Base-by-base conservation (phyloP, 2,113 vertebrate genomes). In the Anser brachyrhynchus region DNA sequence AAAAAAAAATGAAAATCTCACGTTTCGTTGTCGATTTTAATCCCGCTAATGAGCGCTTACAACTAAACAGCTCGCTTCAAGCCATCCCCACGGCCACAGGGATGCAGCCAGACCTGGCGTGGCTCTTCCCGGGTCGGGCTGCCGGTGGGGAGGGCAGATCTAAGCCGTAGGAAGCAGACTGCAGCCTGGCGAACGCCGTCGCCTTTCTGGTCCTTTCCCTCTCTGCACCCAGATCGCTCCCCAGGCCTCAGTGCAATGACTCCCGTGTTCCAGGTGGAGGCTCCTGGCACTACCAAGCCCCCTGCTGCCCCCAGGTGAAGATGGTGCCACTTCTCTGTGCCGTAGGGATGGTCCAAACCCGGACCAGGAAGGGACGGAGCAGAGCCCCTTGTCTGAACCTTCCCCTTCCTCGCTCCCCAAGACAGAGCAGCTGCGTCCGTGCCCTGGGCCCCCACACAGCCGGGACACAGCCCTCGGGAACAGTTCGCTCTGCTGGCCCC, bases 171-270 rank as follows among this genome's bases (percentile, higher is more conserved):
- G 18, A 80, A 87, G 72, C 20, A 4, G 25, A 14, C 0, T 11
- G 29, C 33, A 10, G 7, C 0, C 0, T 33, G 46, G 59, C 67
- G 57, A 52, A 58, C 51, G 62, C 1, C 0, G n/a, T 51, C 55
- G 81, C 18, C 11, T 6, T 49, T 52, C 61, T 54, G n/a, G 35
- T 49, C 89, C 52, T 74, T n/a, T 43, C 19, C 75, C 57, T 58
- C 33, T 6, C 25, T 41, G 46, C 66, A 37, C 62, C 39, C 83
- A 31, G 33, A 54, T 46, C 61, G 5, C 65, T 31, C 33, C 66
- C 35, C 0, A 0, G 59, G 44, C 39, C 62, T 29, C 28, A 39
- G n/a, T 12, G n/a, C 55, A 35, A 20, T 46, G 18, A 7, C 66
- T 72, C 88, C 84, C 44, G 3, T 12, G 6, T 7, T 18, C 35